A percentile compares a stretch with the other conserved stretches of the same genome.
Evolutionary conservation across 2,113 vertebrate genomes (phyloP).

Genomic region (Amblyornis subalaris): DNA sequence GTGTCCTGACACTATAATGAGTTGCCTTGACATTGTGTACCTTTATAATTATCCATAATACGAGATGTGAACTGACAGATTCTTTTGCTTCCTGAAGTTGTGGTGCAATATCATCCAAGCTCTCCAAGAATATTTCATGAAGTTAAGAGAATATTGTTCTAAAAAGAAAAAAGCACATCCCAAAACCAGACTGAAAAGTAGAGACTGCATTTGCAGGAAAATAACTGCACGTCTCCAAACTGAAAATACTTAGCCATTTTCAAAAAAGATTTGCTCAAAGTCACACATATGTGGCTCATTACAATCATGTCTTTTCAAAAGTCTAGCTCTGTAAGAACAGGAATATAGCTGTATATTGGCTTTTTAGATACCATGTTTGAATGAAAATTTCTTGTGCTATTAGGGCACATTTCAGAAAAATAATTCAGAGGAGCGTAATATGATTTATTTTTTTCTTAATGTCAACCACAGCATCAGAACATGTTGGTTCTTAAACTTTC

Average conservation of each 20-base stretch:
- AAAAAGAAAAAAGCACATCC: neutral
- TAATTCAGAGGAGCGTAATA: neutral
- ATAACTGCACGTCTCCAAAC: neutral
- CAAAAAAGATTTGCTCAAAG: neutral
- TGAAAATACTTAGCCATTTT: neutral
- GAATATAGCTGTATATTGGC: neutral
- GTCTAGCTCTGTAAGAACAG: neutral
- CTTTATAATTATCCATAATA: neutral
- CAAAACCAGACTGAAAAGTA: neutral
- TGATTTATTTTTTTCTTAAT: neutral
- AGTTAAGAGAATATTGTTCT: neutral
- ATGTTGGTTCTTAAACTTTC: slow-evolving; percentile 34
- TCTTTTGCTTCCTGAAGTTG: neutral
- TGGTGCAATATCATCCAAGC: neutral
- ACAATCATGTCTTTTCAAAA: neutral
- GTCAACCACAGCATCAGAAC: neutral
- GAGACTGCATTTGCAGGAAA: neutral
- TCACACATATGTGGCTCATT: neutral
- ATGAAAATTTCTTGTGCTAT: neutral
- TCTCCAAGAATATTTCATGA: neutral
- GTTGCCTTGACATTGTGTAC: neutral
- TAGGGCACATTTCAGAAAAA: neutral
- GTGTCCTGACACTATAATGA: neutral
- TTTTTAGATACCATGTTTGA: neutral
- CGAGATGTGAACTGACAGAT: neutral